Conservation (phyloP, 2,888 invertebrate genomes). For the Molanna angustata region DNA sequence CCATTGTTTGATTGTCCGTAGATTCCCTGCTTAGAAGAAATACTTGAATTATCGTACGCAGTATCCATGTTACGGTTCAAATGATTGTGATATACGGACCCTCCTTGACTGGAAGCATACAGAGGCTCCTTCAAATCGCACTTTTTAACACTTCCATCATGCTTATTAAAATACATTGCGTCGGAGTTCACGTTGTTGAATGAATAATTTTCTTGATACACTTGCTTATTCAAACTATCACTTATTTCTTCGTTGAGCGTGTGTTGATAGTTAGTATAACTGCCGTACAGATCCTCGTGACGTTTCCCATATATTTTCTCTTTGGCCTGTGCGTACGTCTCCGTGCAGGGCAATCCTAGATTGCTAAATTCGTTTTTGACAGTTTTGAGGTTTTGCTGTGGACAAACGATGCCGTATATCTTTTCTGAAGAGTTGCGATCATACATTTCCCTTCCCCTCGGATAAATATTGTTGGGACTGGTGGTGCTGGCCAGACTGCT, state of each 20-base stretch:
- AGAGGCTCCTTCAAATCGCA: constrained; percentile 2
- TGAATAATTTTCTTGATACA: constrained; percentile 36
- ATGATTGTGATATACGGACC: constrained; percentile 20
- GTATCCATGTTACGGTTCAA: constrained; percentile 12
- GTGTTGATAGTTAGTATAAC: constrained; percentile 44
- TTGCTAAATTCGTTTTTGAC: constrained; percentile 46
- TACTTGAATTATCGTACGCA: constrained; percentile 23
- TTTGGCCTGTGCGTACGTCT: constrained; percentile 41
- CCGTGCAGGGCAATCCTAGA: constrained; percentile 43
- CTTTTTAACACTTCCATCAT: not conserved
- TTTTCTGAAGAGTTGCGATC: constrained; percentile 20
- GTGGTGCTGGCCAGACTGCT: constrained; percentile 23
- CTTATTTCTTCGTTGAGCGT: constrained; percentile 38
- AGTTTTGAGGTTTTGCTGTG: constrained; percentile 7
- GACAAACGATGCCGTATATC: constrained; percentile 14
- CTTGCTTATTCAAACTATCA: constrained; percentile 36
- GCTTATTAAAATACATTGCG: constrained; percentile 14
- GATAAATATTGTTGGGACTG: constrained; percentile 19
- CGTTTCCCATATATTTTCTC: constrained; percentile 49
- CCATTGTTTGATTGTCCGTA: constrained; percentile 15
- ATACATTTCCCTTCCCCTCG: constrained; percentile 20
- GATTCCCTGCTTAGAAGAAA: constrained; percentile 24
- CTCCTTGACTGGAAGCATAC: constrained; percentile 14
- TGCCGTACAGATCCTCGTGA: constrained; percentile 48
- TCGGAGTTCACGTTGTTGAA: constrained; percentile 13